phyloP scores from a whole-genome alignment of 2,797 vertebrate species.

The Chaunax sp. region DNA sequence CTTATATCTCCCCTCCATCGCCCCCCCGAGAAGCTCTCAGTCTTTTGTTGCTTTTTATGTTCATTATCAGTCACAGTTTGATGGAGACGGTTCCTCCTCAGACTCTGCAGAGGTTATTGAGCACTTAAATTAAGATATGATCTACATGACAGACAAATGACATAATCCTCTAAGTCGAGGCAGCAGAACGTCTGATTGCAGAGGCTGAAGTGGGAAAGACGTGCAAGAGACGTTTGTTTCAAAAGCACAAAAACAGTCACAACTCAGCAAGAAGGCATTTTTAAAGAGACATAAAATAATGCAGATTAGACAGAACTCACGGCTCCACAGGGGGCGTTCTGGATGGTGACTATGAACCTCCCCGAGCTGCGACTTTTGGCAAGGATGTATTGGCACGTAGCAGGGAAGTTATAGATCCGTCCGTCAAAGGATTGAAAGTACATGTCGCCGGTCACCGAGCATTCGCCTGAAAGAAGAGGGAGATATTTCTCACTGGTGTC shows the following conservation, averaged over 20 bases:
- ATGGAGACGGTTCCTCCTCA: constrained; percentile 38
- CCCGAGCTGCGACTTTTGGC: constrained; percentile 90
- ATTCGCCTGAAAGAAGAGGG: constrained; percentile 84
- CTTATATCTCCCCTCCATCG: constrained; percentile 74
- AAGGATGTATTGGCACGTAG: constrained; percentile 93
- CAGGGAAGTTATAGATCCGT: constrained; percentile 90
- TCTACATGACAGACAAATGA: constrained; percentile 57
- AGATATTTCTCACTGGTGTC: background rate
- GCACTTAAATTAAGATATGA: constrained; percentile 58
- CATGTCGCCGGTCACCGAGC: constrained; percentile 94
- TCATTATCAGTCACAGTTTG: constrained; percentile 70
- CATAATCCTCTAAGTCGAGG: constrained; percentile 23
- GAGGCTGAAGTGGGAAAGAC: background rate
- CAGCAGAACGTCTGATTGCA: constrained; percentile 1
- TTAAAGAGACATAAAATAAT: background rate
- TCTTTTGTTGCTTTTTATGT: constrained; percentile 71
- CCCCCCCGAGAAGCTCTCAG: constrained; percentile 70
- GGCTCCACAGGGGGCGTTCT: constrained; percentile 92
- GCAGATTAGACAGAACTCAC: constrained; percentile 80
- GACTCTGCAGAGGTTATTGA: constrained; percentile 43
- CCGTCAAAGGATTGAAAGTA: constrained; percentile 95
- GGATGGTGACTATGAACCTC: constrained; percentile 89
- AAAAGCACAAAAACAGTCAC: background rate
- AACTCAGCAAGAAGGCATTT: background rate
- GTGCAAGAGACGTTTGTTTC: background rate